These are phyloP conservation scores for Crocodylus rhombifer DNA, from an alignment of 2,797 vertebrate genomes.

Conservation along the genomic window DNA sequence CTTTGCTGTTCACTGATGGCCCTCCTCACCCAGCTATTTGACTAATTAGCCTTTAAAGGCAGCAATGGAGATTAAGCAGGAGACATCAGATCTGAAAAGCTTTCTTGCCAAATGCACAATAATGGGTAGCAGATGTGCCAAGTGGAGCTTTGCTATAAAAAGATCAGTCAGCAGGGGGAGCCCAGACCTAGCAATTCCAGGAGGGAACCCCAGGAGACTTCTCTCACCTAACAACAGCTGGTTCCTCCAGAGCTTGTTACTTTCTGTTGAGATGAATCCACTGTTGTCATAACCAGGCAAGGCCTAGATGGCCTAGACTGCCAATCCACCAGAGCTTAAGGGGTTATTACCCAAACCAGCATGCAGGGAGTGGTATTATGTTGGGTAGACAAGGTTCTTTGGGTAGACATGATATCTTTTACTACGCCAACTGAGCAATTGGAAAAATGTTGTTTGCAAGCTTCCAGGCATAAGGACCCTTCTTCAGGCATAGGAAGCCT, in stretches of 20 bases:
- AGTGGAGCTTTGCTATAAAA: constrained; percentile 22
- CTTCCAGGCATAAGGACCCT: too few species aligned
- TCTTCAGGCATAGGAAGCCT: too few species aligned
- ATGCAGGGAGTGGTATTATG: background rate
- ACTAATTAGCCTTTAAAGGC: constrained; percentile 1
- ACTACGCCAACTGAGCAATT: too few species aligned
- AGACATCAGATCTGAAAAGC: background rate
- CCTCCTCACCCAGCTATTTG: background rate
- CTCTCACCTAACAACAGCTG: background rate
- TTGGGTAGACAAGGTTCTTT: too few species aligned
- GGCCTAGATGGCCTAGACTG: background rate
- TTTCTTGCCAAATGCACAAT: background rate
- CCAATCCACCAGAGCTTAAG: background rate
- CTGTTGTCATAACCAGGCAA: background rate
- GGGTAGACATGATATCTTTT: too few species aligned
- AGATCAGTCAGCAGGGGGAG: constrained; percentile 72
- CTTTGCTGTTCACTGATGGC: background rate
- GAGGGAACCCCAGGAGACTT: background rate
- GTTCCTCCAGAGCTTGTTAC: too few species aligned
- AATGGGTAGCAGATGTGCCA: background rate
- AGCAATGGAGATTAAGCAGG: background rate
- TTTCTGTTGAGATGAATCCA: background rate
- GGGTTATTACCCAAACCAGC: background rate
- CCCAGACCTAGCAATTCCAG: constrained; percentile 48
- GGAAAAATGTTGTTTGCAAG: too few species aligned